A percentile compares a stretch with the other conserved stretches of the same genome.
Conservation (phyloP, 2,888 invertebrate species). For the Biston betularia region DNA sequence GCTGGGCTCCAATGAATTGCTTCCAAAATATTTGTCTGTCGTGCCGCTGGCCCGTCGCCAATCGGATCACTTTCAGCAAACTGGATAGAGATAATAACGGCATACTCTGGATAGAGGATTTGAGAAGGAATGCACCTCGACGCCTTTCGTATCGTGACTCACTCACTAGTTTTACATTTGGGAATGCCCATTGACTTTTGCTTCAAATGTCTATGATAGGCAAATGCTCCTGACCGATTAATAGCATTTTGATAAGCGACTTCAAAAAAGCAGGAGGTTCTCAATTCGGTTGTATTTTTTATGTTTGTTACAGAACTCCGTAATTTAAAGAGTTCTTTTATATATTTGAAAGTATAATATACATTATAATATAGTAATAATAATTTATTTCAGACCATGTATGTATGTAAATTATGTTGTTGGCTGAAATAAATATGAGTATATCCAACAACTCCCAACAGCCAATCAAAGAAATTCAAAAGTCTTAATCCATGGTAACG, state of each 20-base stretch:
- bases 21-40: constrained; percentile 83
- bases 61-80: constrained; percentile 79
- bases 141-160: constrained; percentile 58
- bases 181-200: constrained; percentile 46
- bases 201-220: constrained; percentile 24
- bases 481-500: neutral
- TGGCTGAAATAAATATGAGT: neutral
- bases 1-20: constrained; percentile 73
- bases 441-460: neutral
- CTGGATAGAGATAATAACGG: constrained; percentile 68
- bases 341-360: too few relatives aligned
- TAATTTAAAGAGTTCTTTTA: too few relatives aligned
- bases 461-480: neutral
- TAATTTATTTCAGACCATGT: too few relatives aligned
- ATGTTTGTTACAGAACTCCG: too few relatives aligned
- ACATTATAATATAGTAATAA: too few relatives aligned
- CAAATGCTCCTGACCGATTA: constrained; percentile 13
- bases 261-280: neutral
- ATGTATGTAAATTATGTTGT: neutral
- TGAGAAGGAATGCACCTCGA: constrained; percentile 52
- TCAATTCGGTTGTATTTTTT: too few relatives aligned
- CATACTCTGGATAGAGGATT: constrained; percentile 57
- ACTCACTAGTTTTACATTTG: constrained; percentile 50
- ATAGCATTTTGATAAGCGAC: neutral
- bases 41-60: constrained; percentile 76